phyloP scores from a whole-genome alignment of 2,888 invertebrate species.

The Leptinotarsa peninsularis region DNA sequence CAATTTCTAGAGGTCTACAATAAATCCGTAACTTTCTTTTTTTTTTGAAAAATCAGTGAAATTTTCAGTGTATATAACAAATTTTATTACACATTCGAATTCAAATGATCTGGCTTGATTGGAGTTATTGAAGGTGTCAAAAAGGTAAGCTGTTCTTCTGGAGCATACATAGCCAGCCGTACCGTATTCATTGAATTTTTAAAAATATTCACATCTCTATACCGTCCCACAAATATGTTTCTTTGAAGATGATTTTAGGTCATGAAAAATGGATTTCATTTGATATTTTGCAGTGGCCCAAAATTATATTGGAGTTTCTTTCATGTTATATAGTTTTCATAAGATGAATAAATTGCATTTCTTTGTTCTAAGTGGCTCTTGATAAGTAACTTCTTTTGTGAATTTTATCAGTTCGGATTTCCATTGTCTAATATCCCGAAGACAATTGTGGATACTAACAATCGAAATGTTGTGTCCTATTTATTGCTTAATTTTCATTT shows the following conservation, averaged over 20 bases:
- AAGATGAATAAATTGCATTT: too few species aligned
- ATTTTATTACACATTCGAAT: background rate
- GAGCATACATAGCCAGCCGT: slow-evolving; percentile 44
- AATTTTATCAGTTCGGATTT: too few species aligned
- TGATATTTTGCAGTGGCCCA: background rate
- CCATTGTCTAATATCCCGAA: too few species aligned
- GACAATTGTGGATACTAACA: too few species aligned
- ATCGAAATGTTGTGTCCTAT: too few species aligned
- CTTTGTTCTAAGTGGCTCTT: too few species aligned
- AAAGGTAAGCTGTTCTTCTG: slow-evolving; percentile 44
- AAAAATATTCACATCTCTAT: background rate
- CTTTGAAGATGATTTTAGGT: background rate
- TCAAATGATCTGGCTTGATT: background rate
- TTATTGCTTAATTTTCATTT: too few species aligned
- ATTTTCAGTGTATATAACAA: background rate
- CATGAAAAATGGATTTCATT: background rate
- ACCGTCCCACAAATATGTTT: background rate
- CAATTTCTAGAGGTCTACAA: too few species aligned
- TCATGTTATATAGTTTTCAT: background rate
- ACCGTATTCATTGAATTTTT: slow-evolving; percentile 6
- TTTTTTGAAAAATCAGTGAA: too few species aligned
- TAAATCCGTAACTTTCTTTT: too few species aligned
- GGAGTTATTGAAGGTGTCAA: slow-evolving; percentile 8
- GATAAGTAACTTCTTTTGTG: too few species aligned
- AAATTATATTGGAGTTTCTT: background rate